These are phyloP conservation scores for Noctua janthe DNA, from an alignment of 2,888 invertebrate species.

Conservation along the genomic window DNA sequence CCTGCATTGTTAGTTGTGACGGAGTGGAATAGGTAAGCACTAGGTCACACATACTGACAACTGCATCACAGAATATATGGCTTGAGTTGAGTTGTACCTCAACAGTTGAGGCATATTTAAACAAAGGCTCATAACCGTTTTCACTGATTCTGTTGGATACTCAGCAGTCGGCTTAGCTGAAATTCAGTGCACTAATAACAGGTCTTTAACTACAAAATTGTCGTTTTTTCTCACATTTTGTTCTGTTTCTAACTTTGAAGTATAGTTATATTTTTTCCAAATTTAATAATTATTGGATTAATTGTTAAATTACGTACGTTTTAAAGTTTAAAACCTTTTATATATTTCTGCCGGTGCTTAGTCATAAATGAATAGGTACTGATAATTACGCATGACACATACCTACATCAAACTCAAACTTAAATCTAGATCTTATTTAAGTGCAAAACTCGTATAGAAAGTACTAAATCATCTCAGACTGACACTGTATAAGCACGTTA, in stretches of 20 bases:
- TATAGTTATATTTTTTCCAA: no score
- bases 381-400: not conserved
- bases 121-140: not conserved
- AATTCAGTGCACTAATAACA: not conserved
- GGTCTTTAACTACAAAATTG: no score
- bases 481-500: constrained; percentile 4
- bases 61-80: not conserved
- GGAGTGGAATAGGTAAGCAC: no score
- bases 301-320: no score
- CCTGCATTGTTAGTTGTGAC: not conserved
- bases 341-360: not conserved
- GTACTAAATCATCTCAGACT: not conserved
- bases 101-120: not conserved
- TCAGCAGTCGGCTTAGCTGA: not conserved
- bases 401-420: not conserved
- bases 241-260: no score
- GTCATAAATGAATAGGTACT: not conserved
- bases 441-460: constrained; percentile 3
- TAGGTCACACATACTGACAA: not conserved
- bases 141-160: not conserved
- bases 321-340: no score
- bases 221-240: no score
- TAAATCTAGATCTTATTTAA: not conserved
- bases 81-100: not conserved
- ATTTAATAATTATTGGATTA: no score